Evolutionary conservation across 2,888 invertebrate genomes (phyloP).

Genomic region (Amblyteles armatorius): DNA sequence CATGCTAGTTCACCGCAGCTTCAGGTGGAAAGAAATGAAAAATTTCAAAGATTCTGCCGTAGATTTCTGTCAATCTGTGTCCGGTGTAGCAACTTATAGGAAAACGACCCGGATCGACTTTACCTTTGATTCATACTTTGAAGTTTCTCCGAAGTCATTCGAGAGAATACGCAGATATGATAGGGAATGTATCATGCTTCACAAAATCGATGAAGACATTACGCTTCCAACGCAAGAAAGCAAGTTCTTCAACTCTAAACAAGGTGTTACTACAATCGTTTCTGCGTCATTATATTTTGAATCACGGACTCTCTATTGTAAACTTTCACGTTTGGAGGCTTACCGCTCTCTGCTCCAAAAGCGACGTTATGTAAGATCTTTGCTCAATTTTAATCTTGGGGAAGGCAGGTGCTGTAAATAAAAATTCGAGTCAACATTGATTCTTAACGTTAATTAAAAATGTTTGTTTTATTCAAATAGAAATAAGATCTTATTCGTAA

Average conservation of each 20-base stretch:
- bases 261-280: constrained; percentile 40
- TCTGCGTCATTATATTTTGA: constrained; percentile 15
- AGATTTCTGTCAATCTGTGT: constrained; percentile 31
- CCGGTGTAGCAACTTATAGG: constrained; percentile 5
- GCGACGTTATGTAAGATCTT: no score
- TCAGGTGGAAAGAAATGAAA: constrained; percentile 42
- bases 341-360: no score
- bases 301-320: neutral
- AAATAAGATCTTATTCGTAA: no score
- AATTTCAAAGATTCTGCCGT: constrained; percentile 50
- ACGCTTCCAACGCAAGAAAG: constrained; percentile 29
- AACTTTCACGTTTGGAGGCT: no score
- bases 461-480: no score
- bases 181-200: constrained; percentile 11
- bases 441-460: no score
- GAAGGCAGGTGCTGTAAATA: no score
- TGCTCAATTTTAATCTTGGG: no score
- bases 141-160: constrained; percentile 46
- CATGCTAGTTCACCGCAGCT: constrained; percentile 43
- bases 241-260: constrained; percentile 30
- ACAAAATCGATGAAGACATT: neutral
- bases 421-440: no score
- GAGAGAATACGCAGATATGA: constrained; percentile 29
- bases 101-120: constrained; percentile 51
- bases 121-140: constrained; percentile 56